Base-by-base conservation (phyloP, 2,113 vertebrate species). In the Toxotes chatareus region DNA sequence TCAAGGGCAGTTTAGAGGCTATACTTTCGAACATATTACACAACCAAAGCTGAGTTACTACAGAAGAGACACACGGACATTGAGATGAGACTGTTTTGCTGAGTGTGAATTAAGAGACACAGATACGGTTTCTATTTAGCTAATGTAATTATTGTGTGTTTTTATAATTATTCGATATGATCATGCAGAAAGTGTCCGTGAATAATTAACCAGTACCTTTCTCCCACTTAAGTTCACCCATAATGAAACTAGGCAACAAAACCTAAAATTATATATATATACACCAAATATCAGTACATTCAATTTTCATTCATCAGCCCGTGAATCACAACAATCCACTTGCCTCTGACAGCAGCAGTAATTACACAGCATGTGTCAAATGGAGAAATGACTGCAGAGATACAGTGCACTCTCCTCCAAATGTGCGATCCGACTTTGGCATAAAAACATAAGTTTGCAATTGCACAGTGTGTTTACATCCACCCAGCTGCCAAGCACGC, bases 381-480 rank as follows among this genome's bases (percentile, higher is more conserved):
- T 13, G 42, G 51, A 71, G 31, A 31, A 46, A 27, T 67, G 66
- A 66, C 11, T 68, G 49, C 14, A 49, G 51, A 60, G 34, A 71
- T 51, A 16, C 42, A 27, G 27, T 27, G 27, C 27, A 4, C 44
- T 76, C 23, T 17, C 4, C 3, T 21, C 62, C 5, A 16, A 70
- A 46, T 34, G 32, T 34, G 7, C 11, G 42, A 19, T 64, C 47
- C 12, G 16, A 55, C 44, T 38, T 8, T 19, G 47, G 68, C 42
- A 42, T 17, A 27, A n/a, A 55, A 36, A 53, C 68, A 31, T 69
- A 19, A 3, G 60, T 86, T 74, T 86, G 73, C 36, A 47, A 27
- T 13, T 21, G 34, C 23, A 21, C 1, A 9, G 16, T 64, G 47
- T 89, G 86, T 89, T 87, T 87, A 85, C 16, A 8, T 70, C 36